Base-by-base conservation (phyloP, 2,888 invertebrate species). In the Yponomeuta cagnagella region DNA sequence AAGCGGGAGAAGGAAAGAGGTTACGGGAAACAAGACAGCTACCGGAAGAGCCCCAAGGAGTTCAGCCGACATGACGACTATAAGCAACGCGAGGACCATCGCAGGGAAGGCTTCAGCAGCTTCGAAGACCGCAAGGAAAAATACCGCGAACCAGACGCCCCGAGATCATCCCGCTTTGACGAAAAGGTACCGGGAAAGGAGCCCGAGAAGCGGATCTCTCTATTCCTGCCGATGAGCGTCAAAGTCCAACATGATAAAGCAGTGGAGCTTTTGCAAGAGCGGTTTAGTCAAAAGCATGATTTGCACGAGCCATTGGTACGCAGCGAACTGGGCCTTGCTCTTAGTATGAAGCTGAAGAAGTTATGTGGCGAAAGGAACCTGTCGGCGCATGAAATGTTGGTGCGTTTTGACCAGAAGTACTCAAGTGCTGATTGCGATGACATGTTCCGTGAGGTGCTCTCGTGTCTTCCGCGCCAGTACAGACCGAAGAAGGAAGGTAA, bases 281-380 rank as follows among this genome's bases (percentile, higher is more conserved):
- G 37, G 43, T 43, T 70, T 15, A n/a, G 10, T 12, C 33, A 64
- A 23, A 64, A 52, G 37, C 30, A 65, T 8, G 37, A 70, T 43
- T 9, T 48, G 10, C 6, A 6, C 10, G 48, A 9, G 10, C 10
- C n/a, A 1, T 80, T 84, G 10, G 75, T 89, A 2, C 37, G 75
- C 0, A 81, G 82, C 37, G 86, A 87, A 71, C 70, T 90, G 6
- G 81, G 79, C 63, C 58, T 78, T 8, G 73, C 78, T 0, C 58
- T 89, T 2, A 72, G 73, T 2, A 77, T 78, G 23, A 77, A 83
- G 15, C 75, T 91, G 63, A 74, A 77, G 31, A 82, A 86, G 1
- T 86, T 89, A 83, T 90, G 87, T 72, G 84, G 82, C 1, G 76
- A 81, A n/a, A 74, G 77, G 37, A 89, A 90, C 48, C 81, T 86